A percentile compares a stretch with the other conserved stretches of the same genome.
Conservation (phyloP, 2,797 vertebrate genomes). For the Rhinella marina region DNA sequence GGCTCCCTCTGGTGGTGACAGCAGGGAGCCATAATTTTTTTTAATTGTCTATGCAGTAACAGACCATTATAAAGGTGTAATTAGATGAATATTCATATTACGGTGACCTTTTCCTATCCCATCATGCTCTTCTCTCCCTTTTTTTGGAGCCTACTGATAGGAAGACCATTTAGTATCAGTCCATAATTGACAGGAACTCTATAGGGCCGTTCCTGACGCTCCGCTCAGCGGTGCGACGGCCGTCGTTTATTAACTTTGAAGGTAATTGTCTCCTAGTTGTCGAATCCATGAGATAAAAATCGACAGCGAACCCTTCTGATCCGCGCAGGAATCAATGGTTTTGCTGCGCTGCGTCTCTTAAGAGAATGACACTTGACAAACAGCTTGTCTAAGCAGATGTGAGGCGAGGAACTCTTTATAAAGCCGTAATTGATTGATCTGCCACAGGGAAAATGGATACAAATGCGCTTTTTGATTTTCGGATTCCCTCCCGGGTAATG, state of each 20-base stretch:
- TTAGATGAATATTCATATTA: not conserved
- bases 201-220: not conserved
- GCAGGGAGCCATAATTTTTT: too few relatives aligned
- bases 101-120: not conserved
- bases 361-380: conserved; percentile 55
- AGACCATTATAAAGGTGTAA: not conserved
- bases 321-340: conserved; percentile 15
- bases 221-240: not conserved
- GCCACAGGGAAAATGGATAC: conserved; percentile 59
- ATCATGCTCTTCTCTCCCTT: not conserved
- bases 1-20: too few relatives aligned
- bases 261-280: conserved; percentile 19
- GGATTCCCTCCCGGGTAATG: conserved; percentile 42
- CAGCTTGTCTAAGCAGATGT: conserved; percentile 58
- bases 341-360: not conserved
- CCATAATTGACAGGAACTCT: not conserved
- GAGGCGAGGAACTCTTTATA: conserved; percentile 52
- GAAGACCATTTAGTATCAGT: not conserved
- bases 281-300: conserved; percentile 30
- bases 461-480: conserved; percentile 59
- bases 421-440: conserved; percentile 60
- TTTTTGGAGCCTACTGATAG: not conserved
- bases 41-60: too few relatives aligned
- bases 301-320: not conserved
- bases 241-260: conserved; percentile 5